Evolutionary conservation across 2,113 vertebrate species (phyloP).

Genomic region (Meles meles): DNA sequence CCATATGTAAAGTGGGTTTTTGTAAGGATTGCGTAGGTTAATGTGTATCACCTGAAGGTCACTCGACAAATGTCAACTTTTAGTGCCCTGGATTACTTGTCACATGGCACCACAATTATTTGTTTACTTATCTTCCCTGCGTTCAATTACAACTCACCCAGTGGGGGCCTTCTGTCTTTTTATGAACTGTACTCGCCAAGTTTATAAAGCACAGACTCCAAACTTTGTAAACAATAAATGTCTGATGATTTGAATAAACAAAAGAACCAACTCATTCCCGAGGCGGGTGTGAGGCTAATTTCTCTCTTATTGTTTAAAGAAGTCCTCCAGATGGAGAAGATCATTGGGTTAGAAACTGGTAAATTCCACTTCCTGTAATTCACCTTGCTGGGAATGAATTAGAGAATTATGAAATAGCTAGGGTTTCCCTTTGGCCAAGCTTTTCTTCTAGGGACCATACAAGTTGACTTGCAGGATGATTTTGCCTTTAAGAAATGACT

Average conservation of each 20-base stretch:
- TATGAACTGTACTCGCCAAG: neutral
- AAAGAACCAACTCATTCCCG: neutral
- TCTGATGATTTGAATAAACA: neutral
- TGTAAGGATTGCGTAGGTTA: neutral
- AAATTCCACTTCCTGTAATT: neutral
- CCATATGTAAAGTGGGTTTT: neutral
- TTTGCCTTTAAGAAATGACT: constrained; percentile 5
- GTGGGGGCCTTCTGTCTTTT: neutral
- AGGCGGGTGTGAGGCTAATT: neutral
- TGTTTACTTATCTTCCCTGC: neutral
- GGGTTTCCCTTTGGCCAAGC: neutral
- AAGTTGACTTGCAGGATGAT: neutral
- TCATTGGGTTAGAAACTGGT: neutral
- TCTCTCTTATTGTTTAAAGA: neutral
- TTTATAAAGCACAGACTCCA: neutral
- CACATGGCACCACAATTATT: too few species aligned
- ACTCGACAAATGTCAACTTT: neutral
- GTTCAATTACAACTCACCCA: neutral
- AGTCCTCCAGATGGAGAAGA: neutral
- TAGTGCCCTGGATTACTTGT: neutral
- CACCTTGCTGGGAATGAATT: neutral
- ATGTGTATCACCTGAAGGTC: neutral
- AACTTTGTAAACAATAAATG: neutral
- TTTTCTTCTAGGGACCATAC: neutral
- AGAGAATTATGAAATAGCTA: neutral